phyloP scores from a whole-genome alignment of 2,888 invertebrate genomes.

The Sthenelais limicola region DNA sequence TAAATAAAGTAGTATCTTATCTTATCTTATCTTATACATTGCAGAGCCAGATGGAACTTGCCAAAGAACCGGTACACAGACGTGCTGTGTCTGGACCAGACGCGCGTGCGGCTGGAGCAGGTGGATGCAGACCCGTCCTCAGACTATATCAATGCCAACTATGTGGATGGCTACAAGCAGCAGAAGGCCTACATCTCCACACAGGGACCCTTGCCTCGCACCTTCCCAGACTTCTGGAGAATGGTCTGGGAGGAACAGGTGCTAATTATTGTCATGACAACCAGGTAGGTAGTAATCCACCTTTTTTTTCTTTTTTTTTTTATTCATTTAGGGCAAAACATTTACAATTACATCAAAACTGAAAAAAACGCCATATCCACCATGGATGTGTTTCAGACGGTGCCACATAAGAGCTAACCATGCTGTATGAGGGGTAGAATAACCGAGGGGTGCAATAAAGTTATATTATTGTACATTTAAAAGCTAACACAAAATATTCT shows the following conservation, averaged over 20 bases:
- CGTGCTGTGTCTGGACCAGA: slow-evolving; percentile 96
- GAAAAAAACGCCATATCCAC: too few species aligned
- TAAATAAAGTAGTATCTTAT: too few species aligned
- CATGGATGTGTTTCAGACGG: too few species aligned
- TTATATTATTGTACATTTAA: too few species aligned
- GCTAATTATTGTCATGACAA: slow-evolving; percentile 92
- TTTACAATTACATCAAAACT: too few species aligned
- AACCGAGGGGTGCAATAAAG: too few species aligned
- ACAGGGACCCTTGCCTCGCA: slow-evolving; percentile 95
- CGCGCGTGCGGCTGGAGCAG: slow-evolving; percentile 85
- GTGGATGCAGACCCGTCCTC: slow-evolving; percentile 68
- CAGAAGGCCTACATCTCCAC: slow-evolving; percentile 98
- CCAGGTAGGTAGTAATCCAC: slow-evolving; percentile 73
- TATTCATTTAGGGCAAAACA: too few species aligned
- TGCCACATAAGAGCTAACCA: too few species aligned
- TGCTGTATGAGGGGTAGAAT: too few species aligned
- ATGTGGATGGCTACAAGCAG: slow-evolving; percentile 97
- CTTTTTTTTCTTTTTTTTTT: too few species aligned
- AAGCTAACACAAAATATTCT: too few species aligned
- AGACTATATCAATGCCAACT: slow-evolving; percentile 98
- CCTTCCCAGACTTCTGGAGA: slow-evolving; percentile 96
- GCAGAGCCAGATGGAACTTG: slow-evolving; percentile 66
- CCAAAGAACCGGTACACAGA: slow-evolving; percentile 85
- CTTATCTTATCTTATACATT: too few species aligned
- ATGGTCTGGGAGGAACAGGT: slow-evolving; percentile 98